Percentiles rank a stretch among this genome's conserved stretches.
Evolutionary conservation across 2,113 vertebrate species (phyloP).

Genomic region (Grammomys surdaster): DNA sequence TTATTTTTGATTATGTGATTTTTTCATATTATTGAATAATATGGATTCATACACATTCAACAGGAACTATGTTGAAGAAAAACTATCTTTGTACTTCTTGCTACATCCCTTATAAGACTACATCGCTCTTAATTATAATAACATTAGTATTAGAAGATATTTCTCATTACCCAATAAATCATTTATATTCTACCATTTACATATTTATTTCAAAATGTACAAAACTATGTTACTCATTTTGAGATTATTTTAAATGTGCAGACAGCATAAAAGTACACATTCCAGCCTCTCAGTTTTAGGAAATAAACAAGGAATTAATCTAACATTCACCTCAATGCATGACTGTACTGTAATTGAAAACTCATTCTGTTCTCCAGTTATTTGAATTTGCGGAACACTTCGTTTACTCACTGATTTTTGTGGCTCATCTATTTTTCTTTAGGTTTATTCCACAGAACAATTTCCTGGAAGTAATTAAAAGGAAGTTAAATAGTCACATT

Average conservation of each 20-base stretch:
- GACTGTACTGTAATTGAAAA: fast-evolving
- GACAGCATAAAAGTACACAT: not conserved
- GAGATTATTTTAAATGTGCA: not conserved
- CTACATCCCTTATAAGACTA: not conserved
- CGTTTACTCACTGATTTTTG: not conserved
- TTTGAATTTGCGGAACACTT: not conserved
- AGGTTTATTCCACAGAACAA: not conserved
- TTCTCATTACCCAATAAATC: not conserved
- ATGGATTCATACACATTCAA: not conserved
- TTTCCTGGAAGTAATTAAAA: not conserved
- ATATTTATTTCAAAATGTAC: not conserved
- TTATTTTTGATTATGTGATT: not conserved
- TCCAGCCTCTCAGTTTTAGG: not conserved
- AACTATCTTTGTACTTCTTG: not conserved
- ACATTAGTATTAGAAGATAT: not conserved
- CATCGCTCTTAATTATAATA: not conserved
- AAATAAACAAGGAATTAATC: not conserved
- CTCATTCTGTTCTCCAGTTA: fast-evolving
- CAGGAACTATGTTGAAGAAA: fast-evolving
- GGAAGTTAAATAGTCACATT: not conserved
- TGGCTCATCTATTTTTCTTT: not conserved
- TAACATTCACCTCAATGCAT: not conserved
- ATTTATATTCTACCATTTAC: not conserved
- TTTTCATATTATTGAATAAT: not conserved
- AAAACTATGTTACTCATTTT: not conserved